Evolutionary conservation across 2,797 vertebrate genomes (phyloP), one percentile per base, ranked within the genome.

Genomic region (Cossypha heuglini): DNA sequence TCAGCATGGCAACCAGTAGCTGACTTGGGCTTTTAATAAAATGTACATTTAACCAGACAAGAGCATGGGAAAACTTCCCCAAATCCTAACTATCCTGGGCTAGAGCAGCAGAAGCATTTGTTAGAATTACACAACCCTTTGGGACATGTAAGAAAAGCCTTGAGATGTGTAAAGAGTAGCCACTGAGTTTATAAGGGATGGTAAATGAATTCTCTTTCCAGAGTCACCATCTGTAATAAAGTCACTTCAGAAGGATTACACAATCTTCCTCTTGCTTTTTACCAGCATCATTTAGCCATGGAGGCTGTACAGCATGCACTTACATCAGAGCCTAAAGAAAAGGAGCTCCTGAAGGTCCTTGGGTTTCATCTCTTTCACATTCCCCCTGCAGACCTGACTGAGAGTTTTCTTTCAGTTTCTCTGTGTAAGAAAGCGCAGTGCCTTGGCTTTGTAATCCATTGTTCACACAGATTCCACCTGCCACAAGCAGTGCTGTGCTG

Each of bases 61-160:
- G 28, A 64, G 31, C 49, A 77, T 58, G 33, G 58, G 68, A 83
- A 84, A 88, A 76, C 24, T n/a, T 75, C 61, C 54, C 64, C 38
- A 84, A 88, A 69, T 58, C 42, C 43, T 51, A 77, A 0, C 19
- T 24, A 13, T 61, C 35, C 55, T 37, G 54, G 38, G 66, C 49
- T 81, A 78, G 17, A 88, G 54, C n/a, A 68, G 73, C 33, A 88
- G 35, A 72, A 88, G 58, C 18, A 69, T 86, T 73, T 64, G 40
- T 84, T 68, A 43, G 66, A 88, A 84, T 54, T n/a, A 26, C 2
- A 1, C 63, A 59, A 1, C 28, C 33, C 25, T 72, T 29, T 74
- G 68, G 64, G 72, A 77, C 10, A 10, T 13, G n/a, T 43, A 62
- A 86, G 73, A 75, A 86, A 40, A 74, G 49, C 2, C 0, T 46